phyloP scores from a whole-genome alignment of 2,888 invertebrate species.

The Athripsodes cinereus region DNA sequence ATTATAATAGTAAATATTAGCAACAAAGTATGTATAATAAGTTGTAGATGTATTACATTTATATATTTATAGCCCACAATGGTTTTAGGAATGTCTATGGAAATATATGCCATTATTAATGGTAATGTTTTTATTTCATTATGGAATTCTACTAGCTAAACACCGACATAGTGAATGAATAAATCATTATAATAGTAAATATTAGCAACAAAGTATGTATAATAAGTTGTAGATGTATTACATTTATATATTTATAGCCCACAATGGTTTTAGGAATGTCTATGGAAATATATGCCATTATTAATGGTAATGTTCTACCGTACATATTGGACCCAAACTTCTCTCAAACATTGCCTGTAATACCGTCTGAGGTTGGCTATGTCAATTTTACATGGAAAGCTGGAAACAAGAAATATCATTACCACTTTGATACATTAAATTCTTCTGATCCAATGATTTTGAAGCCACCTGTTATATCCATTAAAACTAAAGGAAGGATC shows the following conservation, averaged over 20 bases:
- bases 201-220: too few relatives aligned
- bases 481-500: slow-evolving; percentile 78
- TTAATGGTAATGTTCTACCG: slow-evolving; percentile 77
- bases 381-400: slow-evolving; percentile 91
- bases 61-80: neutral
- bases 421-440: slow-evolving; percentile 80
- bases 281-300: slow-evolving; percentile 86
- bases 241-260: neutral
- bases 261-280: slow-evolving; percentile 57
- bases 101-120: slow-evolving; percentile 86
- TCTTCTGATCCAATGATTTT: slow-evolving; percentile 79
- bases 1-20: too few relatives aligned
- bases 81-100: slow-evolving; percentile 69
- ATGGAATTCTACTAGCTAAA: too few relatives aligned
- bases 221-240: neutral
- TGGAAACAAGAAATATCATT: slow-evolving; percentile 72
- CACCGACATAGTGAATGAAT: too few relatives aligned
- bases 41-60: neutral
- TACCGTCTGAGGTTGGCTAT: slow-evolving; percentile 86
- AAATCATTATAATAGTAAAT: too few relatives aligned
- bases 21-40: too few relatives aligned
- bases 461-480: slow-evolving; percentile 81
- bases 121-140: too few relatives aligned
- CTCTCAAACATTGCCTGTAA: slow-evolving; percentile 81
- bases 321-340: slow-evolving; percentile 87